phyloP scores from a whole-genome alignment of 2,888 invertebrate species.

The Troilus luridus region DNA sequence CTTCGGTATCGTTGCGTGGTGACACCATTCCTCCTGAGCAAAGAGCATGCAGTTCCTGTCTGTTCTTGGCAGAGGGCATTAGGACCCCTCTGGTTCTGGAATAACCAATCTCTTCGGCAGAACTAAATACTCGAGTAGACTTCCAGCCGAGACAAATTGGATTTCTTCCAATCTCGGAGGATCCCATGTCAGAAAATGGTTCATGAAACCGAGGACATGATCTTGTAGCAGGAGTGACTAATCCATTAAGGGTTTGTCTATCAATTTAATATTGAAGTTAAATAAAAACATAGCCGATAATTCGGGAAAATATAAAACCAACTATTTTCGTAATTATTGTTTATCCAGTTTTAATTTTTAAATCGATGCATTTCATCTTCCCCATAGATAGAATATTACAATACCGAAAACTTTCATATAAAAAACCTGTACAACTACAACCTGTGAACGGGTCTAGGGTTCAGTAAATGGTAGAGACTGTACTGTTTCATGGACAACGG shows the following conservation, averaged over 20 bases:
- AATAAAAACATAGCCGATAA: too few species aligned
- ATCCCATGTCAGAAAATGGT: not conserved
- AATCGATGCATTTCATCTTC: too few species aligned
- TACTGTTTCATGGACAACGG: too few species aligned
- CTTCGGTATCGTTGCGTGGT: not conserved
- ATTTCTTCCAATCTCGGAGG: conserved; percentile 35
- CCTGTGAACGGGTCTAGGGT: too few species aligned
- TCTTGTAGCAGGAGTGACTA: not conserved
- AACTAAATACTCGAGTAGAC: not conserved
- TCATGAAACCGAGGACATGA: not conserved
- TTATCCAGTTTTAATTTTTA: too few species aligned
- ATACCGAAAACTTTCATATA: too few species aligned
- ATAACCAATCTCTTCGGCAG: not conserved
- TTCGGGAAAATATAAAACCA: too few species aligned
- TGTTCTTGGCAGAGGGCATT: not conserved
- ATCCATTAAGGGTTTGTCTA: not conserved
- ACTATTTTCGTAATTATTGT: too few species aligned
- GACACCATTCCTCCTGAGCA: not conserved
- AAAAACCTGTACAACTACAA: too few species aligned
- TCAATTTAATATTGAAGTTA: too few species aligned
- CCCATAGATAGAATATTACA: too few species aligned
- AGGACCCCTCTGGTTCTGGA: not conserved
- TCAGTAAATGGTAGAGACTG: too few species aligned
- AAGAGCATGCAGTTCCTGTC: not conserved
- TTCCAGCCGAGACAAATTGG: not conserved